A percentile compares a stretch with the other conserved stretches of the same genome.
phyloP scores from a whole-genome alignment of 2,888 invertebrate genomes.

The Sisyra terminalis region DNA sequence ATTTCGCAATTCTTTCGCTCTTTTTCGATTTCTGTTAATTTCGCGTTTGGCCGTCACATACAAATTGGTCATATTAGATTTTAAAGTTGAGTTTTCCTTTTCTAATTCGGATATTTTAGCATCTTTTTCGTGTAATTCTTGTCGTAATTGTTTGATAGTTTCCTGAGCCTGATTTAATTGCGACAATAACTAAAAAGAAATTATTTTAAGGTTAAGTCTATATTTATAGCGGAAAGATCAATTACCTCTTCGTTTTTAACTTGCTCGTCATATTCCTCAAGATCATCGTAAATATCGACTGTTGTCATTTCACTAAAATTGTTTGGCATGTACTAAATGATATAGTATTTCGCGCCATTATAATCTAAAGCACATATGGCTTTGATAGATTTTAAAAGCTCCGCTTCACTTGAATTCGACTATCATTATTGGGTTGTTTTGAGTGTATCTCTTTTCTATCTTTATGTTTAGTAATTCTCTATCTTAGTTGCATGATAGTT shows the following conservation, averaged over 20 bases:
- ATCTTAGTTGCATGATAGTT: too few species aligned
- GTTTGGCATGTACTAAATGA: neutral
- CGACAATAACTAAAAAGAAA: neutral
- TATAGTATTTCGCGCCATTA: neutral
- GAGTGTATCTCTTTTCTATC: too few species aligned
- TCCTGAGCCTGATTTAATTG: neutral
- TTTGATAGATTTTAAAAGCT: too few species aligned
- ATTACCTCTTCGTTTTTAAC: neutral
- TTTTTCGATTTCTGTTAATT: neutral
- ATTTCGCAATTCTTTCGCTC: neutral
- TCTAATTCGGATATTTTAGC: neutral
- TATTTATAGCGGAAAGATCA: too few species aligned
- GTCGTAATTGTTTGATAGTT: neutral
- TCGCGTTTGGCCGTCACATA: neutral
- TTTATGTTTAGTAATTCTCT: too few species aligned
- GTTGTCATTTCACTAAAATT: conserved; percentile 30
- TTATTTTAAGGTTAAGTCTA: too few species aligned
- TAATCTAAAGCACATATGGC: too few species aligned
- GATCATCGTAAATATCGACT: conserved; percentile 1
- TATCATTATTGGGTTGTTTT: too few species aligned
- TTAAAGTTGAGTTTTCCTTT: neutral
- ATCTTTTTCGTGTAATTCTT: neutral
- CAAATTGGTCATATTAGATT: neutral
- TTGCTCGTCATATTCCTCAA: neutral
- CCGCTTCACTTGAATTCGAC: too few species aligned